Conservation (phyloP, 2,113 vertebrate species). For the Phaethon lepturus region DNA sequence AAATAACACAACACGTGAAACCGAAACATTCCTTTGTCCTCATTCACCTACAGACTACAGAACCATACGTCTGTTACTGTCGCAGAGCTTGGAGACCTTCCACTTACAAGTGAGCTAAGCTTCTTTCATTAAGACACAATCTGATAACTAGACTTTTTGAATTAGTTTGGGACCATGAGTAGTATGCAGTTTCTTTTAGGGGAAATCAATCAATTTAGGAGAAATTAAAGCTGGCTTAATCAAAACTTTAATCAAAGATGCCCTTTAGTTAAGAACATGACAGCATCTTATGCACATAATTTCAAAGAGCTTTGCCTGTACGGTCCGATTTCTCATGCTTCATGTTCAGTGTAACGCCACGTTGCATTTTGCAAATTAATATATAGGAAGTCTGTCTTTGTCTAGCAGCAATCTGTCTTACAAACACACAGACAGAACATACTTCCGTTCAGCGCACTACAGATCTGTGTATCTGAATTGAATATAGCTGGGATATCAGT, state of each 20-base stretch:
- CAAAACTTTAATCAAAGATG: slow-evolving; percentile 29
- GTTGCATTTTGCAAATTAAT: background rate
- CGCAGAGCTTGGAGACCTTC: background rate
- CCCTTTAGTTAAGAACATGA: slow-evolving; percentile 15
- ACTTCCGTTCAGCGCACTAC: background rate
- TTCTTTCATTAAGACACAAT: slow-evolving; percentile 27
- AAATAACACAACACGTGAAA: slow-evolving; percentile 16
- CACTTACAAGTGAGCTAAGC: slow-evolving; percentile 6
- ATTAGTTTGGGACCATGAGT: slow-evolving; percentile 8
- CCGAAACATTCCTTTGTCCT: slow-evolving; percentile 1
- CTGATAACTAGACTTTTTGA: slow-evolving; percentile 24
- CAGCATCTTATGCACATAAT: background rate
- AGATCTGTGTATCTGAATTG: background rate
- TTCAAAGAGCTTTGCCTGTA: background rate
- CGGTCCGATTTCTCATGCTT: background rate
- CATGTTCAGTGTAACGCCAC: background rate
- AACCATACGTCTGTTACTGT: background rate
- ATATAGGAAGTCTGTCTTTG: background rate
- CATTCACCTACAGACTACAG: background rate
- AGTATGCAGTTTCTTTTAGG: background rate
- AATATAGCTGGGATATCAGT: background rate
- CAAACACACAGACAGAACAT: background rate
- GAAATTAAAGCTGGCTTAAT: slow-evolving; percentile 31
- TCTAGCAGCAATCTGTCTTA: background rate
- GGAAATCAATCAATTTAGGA: background rate